Conservation (phyloP, 2,888 invertebrate genomes). For the Antitype chi region DNA sequence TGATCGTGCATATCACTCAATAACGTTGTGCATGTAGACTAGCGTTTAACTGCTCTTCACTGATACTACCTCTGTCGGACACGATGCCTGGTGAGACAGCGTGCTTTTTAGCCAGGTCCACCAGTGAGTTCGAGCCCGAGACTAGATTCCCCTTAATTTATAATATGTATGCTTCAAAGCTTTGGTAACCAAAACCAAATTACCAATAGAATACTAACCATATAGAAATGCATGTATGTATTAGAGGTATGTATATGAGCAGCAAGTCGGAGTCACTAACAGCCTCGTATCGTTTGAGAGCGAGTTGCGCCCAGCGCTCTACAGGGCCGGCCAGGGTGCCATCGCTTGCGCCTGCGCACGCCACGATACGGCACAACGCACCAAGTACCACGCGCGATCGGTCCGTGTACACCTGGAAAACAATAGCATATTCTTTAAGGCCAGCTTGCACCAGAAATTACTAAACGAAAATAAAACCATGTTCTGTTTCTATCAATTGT, state of each 20-base stretch:
- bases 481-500: neutral
- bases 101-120: too few relatives aligned
- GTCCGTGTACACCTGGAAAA: conserved; percentile 91
- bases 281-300: conserved; percentile 93
- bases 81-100: too few relatives aligned
- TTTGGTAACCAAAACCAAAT: neutral
- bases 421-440: neutral
- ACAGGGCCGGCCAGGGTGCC: conserved; percentile 90
- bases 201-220: conserved; percentile 85
- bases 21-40: too few relatives aligned
- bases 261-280: conserved; percentile 93
- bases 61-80: too few relatives aligned
- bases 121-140: too few relatives aligned
- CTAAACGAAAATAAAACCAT: neutral
- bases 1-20: too few relatives aligned
- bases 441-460: neutral
- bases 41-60: too few relatives aligned
- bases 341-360: conserved; percentile 88
- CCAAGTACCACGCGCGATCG: conserved; percentile 92
- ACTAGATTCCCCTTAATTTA: too few relatives aligned
- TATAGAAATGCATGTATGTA: conserved; percentile 92
- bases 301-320: conserved; percentile 93
- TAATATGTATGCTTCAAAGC: neutral
- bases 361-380: conserved; percentile 93
- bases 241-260: conserved; percentile 92